Evolutionary conservation across 2,797 vertebrate species (phyloP), one percentile per base, ranked within the genome.

Genomic region (Pseudochirops cupreus): DNA sequence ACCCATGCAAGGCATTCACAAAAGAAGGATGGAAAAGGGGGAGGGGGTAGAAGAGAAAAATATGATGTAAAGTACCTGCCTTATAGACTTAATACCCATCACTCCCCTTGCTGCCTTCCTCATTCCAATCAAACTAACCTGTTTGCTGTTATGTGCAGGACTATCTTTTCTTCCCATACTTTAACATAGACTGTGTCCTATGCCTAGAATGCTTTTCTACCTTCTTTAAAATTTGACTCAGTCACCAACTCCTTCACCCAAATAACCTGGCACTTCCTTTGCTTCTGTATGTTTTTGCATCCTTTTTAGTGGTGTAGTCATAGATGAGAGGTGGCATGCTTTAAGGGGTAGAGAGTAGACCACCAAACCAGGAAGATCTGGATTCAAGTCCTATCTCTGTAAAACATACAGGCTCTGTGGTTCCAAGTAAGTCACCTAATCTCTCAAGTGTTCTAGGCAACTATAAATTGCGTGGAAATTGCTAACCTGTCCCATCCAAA

Each of bases 1-100:
- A 33, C 16, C 74, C 94, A 91, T 0, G 9, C 14, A 50, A 96
- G 92, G 28, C 59, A 56, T 95, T 94, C 92, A 26, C 31, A 82
- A 94, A 94, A 93, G 93, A 95, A 95, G 56, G 24, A 50, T 21
- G 24, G 9, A 10, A 87, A 26, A 21, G 39, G 74, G 39, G 6
- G 0, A 1, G 5, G 10, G 28, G 58, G 58, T 6, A 26, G 28
- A 7, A 0, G 24, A 5, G 21, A 95, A 94, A 92, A 89, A 82
- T 18, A 39, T 82, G 24, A 82, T 39, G 94, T 56, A 93, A 92
- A 82, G 6, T 39, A 24, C 21, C 74, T 46, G 50, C 21, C 39
- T 46, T 50, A 24, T 46, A 50, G 39, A 87, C 39, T 87, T 87
- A 87, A 50, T 87, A 87, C 24, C 21, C 4, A 87, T 87, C 21